phyloP scores from a whole-genome alignment of 2,888 invertebrate genomes.

The Polietes domitor region DNA sequence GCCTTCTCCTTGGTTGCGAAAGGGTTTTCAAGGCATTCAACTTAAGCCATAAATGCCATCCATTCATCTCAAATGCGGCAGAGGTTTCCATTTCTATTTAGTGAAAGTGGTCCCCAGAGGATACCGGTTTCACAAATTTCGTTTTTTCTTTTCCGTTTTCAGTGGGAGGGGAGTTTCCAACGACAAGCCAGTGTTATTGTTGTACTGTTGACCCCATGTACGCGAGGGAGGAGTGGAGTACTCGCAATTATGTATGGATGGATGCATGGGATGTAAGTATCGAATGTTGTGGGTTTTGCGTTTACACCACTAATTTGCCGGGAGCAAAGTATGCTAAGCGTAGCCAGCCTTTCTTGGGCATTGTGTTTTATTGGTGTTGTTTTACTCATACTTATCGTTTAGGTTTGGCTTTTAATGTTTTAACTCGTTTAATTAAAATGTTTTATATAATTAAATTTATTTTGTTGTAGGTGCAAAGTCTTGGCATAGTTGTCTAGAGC shows the following conservation, averaged over 20 bases:
- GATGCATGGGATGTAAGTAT: not conserved
- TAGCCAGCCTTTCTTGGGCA: not conserved
- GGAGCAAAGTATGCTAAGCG: not conserved
- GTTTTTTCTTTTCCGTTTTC: conserved; percentile 4
- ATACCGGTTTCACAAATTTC: conserved; percentile 14
- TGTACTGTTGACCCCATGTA: conserved; percentile 4
- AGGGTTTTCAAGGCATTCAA: conserved; percentile 55
- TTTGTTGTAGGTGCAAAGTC: not conserved
- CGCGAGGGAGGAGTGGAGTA: not conserved
- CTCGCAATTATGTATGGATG: not conserved
- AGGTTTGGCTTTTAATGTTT: conserved; percentile 72
- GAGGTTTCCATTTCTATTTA: conserved; percentile 66
- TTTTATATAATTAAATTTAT: conserved; percentile 1
- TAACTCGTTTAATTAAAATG: conserved; percentile 72
- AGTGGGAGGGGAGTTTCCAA: not conserved
- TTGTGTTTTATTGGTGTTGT: conserved; percentile 36
- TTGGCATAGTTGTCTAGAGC: not conserved
- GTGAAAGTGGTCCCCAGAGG: conserved; percentile 74
- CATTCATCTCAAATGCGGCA: conserved; percentile 44
- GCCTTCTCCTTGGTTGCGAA: conserved; percentile 16
- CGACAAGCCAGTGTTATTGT: not conserved
- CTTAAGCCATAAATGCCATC: conserved; percentile 52
- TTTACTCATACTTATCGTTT: conserved; percentile 12
- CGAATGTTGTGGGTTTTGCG: conserved; percentile 47
- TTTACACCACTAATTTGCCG: not conserved